Base-by-base conservation (phyloP, 2,113 vertebrate genomes). In the Silurus asotus region DNA sequence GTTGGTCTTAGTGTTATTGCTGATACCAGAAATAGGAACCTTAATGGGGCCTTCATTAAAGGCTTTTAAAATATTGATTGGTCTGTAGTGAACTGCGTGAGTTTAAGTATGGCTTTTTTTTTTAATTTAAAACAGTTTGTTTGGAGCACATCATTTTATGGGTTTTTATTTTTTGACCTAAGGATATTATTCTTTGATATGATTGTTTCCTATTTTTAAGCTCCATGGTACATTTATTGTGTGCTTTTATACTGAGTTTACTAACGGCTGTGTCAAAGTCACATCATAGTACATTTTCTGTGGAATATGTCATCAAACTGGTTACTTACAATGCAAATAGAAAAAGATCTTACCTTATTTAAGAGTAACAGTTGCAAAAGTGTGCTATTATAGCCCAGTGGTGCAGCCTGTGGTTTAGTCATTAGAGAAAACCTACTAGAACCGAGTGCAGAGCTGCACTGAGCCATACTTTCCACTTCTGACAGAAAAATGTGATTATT, bases 51-150 rank as follows among this genome's bases (percentile, higher is more conserved):
- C 64, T 37, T 11, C 76, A 28, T 53, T 64, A 84, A 84, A 78
- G 48, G 15, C n/a, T 84, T 78, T 53, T 49, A 81, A 55, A 74
- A 74, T 74, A 49, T 45, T 45, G 25, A 83, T 81, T 81, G 6
- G 37, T 74, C 67, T 81, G n/a, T 74, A 81, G 8, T 72, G 53
- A 86, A 81, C 67, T 51, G 49, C 13, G 69, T 37, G 25, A 51
- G 11, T 69, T 79, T n/a, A 55, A 61, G 25, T 45, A 69, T 69
- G 19, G 9, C 2, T 80, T 28, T 58, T 23, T 45, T 37, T 70
- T 17, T 37, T 15, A 53, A 53, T 49, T 51, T 51, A 75, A 75
- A 75, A 74, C 23, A 48, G 14, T 77, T 64, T 77, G 37, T 61
- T 51, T 25, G 25, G 25, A 67, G 51, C 49, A 37, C 37, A 77